Conservation (phyloP, 92 coral and sea anemone species). For the Pocillopora grandis region DNA sequence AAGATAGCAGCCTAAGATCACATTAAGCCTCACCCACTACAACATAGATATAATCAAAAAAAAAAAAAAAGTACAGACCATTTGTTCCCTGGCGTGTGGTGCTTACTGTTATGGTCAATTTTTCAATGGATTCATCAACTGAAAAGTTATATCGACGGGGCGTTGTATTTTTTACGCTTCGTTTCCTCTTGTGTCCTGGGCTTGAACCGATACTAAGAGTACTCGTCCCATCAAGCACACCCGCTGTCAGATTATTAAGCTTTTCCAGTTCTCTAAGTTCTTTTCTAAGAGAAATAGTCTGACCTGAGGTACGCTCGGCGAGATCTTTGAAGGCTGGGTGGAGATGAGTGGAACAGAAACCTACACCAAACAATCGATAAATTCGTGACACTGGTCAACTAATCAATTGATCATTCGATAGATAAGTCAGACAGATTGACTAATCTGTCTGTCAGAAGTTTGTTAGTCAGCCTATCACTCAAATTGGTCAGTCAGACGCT, state of each 20-base stretch:
- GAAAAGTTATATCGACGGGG: conserved; percentile 40
- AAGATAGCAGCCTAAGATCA: too few species aligned
- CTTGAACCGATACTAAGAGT: conserved; percentile 62
- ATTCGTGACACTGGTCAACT: too few species aligned
- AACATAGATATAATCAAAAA: neutral
- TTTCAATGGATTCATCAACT: conserved; percentile 83
- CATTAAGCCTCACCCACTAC: too few species aligned
- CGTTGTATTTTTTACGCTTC: conserved; percentile 18
- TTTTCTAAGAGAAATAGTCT: conserved; percentile 50
- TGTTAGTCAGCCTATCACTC: too few species aligned
- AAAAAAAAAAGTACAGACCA: neutral
- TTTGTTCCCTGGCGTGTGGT: conserved; percentile 14
- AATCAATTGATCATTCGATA: too few species aligned
- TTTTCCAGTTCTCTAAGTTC: conserved; percentile 65
- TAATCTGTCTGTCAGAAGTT: too few species aligned
- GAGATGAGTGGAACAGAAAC: neutral
- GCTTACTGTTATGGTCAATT: conserved; percentile 62
- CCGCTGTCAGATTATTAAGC: conserved; percentile 61
- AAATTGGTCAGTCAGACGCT: too few species aligned
- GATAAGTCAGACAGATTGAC: too few species aligned
- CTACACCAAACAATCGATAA: neutral
- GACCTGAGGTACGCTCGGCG: conserved; percentile 76
- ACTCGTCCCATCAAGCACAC: conserved; percentile 70
- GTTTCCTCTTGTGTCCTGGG: conserved; percentile 46
- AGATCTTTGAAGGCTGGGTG: conserved; percentile 57